A percentile compares a stretch with the other conserved stretches of the same genome.
These are phyloP conservation scores for Thelaira solivaga DNA, from an alignment of 2,888 invertebrate genomes.

Conservation along the genomic window DNA sequence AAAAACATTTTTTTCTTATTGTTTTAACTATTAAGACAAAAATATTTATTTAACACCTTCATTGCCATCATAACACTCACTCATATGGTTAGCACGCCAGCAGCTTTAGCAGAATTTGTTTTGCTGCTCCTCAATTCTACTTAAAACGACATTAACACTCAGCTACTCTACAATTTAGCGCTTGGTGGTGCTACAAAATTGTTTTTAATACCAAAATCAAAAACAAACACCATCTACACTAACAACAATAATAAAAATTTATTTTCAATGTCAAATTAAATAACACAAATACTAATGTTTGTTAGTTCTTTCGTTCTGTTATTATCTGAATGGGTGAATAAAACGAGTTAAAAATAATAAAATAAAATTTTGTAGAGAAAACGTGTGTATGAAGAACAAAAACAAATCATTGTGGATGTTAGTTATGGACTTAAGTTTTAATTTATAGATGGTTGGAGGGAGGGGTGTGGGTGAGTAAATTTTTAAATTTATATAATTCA, in stretches of 20 bases:
- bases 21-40: not conserved
- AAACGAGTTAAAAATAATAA: not conserved
- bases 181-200: conserved; percentile 23
- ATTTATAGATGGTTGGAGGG: no score
- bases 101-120: not conserved
- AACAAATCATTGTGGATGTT: no score
- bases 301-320: conserved; percentile 1
- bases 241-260: not conserved
- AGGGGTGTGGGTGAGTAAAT: no score
- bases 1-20: not conserved
- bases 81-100: conserved; percentile 10
- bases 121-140: not conserved
- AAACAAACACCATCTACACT: not conserved
- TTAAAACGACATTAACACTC: not conserved
- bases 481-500: no score
- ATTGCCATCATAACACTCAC: conserved; percentile 13
- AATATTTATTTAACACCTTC: conserved; percentile 43
- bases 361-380: no score
- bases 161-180: not conserved
- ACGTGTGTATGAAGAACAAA: no score
- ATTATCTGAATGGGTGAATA: conserved; percentile 11
- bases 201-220: not conserved
- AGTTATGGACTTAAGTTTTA: no score
- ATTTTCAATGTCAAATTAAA: conserved; percentile 55
- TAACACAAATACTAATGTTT: conserved; percentile 4